Percentiles rank a stretch among this genome's conserved stretches.
These are phyloP conservation scores for Liasis olivaceus DNA, from an alignment of 2,797 vertebrate species.

Conservation along the genomic window DNA sequence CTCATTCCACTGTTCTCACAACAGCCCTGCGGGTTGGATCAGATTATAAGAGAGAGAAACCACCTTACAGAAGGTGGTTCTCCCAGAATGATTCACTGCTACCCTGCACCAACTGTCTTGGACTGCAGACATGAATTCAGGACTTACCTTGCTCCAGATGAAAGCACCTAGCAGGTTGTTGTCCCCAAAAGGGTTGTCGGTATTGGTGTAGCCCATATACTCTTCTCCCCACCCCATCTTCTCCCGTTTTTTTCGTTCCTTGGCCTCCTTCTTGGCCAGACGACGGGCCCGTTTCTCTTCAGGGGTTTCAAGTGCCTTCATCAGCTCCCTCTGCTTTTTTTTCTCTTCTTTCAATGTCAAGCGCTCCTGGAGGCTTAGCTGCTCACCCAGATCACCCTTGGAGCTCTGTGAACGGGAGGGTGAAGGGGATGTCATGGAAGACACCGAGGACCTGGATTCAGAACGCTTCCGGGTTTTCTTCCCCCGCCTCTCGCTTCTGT, in stretches of 20 bases:
- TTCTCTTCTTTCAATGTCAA: slow-evolving; percentile 78
- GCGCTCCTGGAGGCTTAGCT: slow-evolving; percentile 66
- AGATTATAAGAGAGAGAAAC: background rate
- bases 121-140: too few species aligned
- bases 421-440: slow-evolving; percentile 74
- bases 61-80: background rate
- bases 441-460: slow-evolving; percentile 77
- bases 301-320: slow-evolving; percentile 95
- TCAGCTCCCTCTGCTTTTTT: slow-evolving; percentile 85
- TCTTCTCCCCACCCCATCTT: slow-evolving; percentile 99
- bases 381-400: slow-evolving; percentile 39
- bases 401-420: slow-evolving; percentile 49
- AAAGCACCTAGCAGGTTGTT: slow-evolving; percentile 97
- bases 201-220: slow-evolving; percentile 99
- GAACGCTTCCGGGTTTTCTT: slow-evolving; percentile 36
- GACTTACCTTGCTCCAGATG: slow-evolving; percentile 94
- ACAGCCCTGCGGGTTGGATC: background rate
- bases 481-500: slow-evolving; percentile 31
- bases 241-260: slow-evolving; percentile 94
- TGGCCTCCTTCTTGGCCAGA: slow-evolving; percentile 94
- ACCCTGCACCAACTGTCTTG: background rate
- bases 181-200: slow-evolving; percentile 97
- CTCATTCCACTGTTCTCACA: background rate
- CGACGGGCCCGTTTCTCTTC: slow-evolving; percentile 96
- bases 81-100: background rate